A percentile compares a stretch with the other conserved stretches of the same genome.
phyloP scores from a whole-genome alignment of 2,113 vertebrate species.

The Sakesphorus luctuosus region DNA sequence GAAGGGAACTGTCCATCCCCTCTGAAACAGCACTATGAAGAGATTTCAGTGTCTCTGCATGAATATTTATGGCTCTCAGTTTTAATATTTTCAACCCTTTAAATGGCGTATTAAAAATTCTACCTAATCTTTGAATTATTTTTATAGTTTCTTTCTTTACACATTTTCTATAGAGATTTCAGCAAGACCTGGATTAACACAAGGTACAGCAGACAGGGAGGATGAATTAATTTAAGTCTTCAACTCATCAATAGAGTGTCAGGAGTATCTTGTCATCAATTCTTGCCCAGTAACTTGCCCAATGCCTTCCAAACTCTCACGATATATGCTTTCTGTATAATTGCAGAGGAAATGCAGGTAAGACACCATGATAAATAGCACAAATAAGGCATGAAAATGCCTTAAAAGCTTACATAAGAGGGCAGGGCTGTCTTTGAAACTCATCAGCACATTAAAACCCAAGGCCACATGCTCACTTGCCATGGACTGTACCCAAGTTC shows the following conservation, averaged over 20 bases:
- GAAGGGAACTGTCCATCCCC: neutral
- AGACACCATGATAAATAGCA: neutral
- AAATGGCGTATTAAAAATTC: neutral
- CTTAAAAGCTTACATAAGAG: neutral
- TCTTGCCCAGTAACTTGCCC: neutral
- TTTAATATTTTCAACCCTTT: neutral
- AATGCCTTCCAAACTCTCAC: neutral
- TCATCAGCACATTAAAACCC: neutral
- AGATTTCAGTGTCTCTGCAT: neutral
- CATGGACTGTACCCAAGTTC: neutral
- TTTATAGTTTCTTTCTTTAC: neutral
- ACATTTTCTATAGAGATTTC: neutral
- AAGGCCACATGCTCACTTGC: fast-evolving
- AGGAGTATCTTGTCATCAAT: neutral
- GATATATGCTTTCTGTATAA: neutral
- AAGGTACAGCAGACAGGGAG: neutral
- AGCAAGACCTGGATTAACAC: neutral
- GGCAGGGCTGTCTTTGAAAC: neutral
- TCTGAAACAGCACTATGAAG: neutral
- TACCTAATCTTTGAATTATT: neutral
- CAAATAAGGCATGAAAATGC: neutral
- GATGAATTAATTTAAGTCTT: neutral
- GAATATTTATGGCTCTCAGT: neutral
- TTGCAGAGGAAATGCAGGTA: neutral
- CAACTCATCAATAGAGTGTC: neutral